These are phyloP conservation scores for Hydrochoerus hydrochaeris DNA, from an alignment of 2,113 vertebrate genomes.

Conservation along the genomic window DNA sequence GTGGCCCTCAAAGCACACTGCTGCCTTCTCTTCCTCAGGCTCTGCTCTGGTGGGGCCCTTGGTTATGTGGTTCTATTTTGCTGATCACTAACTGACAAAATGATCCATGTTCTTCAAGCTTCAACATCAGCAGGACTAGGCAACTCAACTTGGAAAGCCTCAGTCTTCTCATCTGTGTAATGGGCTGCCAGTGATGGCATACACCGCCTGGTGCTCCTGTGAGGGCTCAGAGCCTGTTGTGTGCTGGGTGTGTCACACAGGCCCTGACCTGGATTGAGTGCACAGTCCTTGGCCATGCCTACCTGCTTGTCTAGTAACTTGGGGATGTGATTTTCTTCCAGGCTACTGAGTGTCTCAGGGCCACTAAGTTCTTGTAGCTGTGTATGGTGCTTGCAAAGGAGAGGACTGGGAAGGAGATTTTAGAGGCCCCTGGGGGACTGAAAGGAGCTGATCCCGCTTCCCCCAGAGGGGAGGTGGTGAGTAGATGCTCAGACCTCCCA, in stretches of 20 bases:
- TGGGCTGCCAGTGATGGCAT: fast-evolving
- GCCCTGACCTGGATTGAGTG: neutral
- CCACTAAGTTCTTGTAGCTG: neutral
- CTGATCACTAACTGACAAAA: neutral
- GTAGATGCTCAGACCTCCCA: neutral
- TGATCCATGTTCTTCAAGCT: neutral
- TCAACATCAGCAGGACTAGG: no score
- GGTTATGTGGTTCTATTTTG: neutral
- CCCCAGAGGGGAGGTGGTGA: neutral
- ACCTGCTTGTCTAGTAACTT: neutral
- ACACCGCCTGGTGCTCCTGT: neutral
- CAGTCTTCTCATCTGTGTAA: neutral
- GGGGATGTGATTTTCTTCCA: neutral
- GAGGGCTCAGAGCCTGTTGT: neutral
- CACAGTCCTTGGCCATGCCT: neutral
- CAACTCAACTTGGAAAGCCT: neutral
- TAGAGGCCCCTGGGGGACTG: neutral
- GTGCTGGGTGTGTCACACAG: neutral
- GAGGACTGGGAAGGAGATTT: neutral
- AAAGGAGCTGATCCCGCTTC: neutral
- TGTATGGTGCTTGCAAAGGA: neutral
- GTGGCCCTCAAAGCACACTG: neutral
- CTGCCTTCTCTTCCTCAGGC: neutral
- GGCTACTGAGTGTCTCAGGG: neutral
- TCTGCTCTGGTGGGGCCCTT: neutral